These are phyloP conservation scores for Manis javanica DNA, from an alignment of 2,797 vertebrate genomes.

Conservation along the genomic window DNA sequence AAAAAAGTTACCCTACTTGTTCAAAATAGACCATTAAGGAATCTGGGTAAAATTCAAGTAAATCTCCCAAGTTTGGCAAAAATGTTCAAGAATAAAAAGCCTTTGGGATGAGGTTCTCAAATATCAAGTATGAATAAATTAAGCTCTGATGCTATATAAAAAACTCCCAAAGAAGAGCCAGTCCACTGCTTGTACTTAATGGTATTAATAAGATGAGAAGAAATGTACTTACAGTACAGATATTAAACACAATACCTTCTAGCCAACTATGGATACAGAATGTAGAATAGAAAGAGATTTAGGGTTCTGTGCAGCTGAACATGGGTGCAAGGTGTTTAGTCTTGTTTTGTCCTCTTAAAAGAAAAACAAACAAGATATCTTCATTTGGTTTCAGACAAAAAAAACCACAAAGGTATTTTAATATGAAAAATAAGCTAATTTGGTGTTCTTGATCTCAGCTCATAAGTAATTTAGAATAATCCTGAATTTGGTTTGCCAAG, in stretches of 20 bases:
- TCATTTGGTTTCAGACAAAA: background rate
- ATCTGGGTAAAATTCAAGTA: background rate
- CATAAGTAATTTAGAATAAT: background rate
- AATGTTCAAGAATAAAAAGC: background rate
- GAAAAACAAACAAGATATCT: background rate
- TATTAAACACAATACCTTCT: background rate
- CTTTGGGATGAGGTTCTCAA: background rate
- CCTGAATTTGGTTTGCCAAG: background rate
- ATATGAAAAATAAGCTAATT: slow-evolving; percentile 1
- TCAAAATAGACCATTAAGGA: background rate
- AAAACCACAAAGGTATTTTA: background rate
- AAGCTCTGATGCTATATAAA: background rate
- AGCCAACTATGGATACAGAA: background rate
- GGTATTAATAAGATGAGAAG: background rate
- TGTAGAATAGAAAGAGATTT: background rate
- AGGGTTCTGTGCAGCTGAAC: background rate
- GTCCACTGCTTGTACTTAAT: background rate
- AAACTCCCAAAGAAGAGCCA: background rate
- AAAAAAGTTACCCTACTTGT: background rate
- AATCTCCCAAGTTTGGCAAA: background rate
- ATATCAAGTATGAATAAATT: background rate
- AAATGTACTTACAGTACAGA: background rate
- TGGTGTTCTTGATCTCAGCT: background rate
- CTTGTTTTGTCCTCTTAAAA: background rate
- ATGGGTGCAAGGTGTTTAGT: background rate